A percentile compares a stretch with the other conserved stretches of the same genome.
These are phyloP conservation scores for Heliconius aoede DNA, from an alignment of 2,888 invertebrate genomes.

Conservation along the genomic window DNA sequence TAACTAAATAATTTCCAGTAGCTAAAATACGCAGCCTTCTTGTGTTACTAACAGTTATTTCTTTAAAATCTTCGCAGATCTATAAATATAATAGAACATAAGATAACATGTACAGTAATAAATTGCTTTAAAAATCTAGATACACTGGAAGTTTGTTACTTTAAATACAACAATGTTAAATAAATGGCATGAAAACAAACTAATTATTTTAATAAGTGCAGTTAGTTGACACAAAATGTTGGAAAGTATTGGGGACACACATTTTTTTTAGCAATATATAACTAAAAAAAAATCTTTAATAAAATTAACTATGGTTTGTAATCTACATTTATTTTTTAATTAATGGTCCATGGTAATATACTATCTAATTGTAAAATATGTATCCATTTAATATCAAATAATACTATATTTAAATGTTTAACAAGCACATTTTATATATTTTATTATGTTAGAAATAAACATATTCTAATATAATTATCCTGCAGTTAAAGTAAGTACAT, in stretches of 20 bases:
- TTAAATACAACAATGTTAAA: neutral
- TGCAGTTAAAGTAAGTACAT: neutral
- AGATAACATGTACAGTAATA: too few relatives aligned
- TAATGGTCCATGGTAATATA: too few relatives aligned
- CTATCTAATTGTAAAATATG: neutral
- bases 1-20: constrained; percentile 12
- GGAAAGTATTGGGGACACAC: too few relatives aligned
- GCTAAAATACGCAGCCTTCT: constrained; percentile 1
- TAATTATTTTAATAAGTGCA: neutral
- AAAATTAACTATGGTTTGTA: too few relatives aligned
- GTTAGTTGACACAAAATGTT: neutral
- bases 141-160: neutral
- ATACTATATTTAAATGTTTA: neutral
- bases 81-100: constrained; percentile 55
- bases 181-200: neutral
- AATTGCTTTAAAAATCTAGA: neutral
- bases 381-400: neutral
- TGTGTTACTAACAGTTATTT: constrained; percentile 46
- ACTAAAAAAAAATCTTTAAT: too few relatives aligned
- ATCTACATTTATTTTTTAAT: too few relatives aligned
- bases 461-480: neutral
- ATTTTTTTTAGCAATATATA: too few relatives aligned
- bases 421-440: neutral
- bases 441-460: neutral
- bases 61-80: constrained; percentile 67